Evolutionary conservation across 2,113 vertebrate species (phyloP).

Genomic region (Grammomys dolichurus): DNA sequence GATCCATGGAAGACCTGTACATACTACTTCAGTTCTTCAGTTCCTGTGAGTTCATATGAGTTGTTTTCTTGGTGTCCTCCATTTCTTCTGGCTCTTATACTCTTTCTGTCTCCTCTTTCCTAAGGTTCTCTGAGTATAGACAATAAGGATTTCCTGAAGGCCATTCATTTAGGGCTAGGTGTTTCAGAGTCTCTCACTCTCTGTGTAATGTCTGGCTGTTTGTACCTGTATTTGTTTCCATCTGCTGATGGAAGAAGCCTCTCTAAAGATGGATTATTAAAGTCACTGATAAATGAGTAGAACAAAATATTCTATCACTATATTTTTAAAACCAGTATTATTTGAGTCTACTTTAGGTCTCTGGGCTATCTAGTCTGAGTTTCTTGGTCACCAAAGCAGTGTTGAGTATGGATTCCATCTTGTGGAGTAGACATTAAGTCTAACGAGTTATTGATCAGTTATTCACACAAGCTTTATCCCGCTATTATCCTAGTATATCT

Average conservation of each 20-base stretch:
- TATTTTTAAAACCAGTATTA: background rate
- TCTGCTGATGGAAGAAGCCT: background rate
- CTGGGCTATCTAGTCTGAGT: background rate
- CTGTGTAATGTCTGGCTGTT: background rate
- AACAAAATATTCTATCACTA: background rate
- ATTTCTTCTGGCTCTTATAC: background rate
- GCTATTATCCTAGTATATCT: background rate
- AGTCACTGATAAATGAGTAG: background rate
- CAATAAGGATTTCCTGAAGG: fast-evolving
- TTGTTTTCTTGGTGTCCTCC: background rate
- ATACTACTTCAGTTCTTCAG: too few relatives aligned
- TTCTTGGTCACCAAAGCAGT: background rate
- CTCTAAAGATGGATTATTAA: background rate
- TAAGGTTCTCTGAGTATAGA: background rate
- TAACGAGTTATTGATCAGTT: too few relatives aligned
- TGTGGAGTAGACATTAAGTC: background rate
- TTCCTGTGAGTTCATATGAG: background rate
- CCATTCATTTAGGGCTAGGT: background rate
- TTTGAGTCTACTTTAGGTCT: background rate
- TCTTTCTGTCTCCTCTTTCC: background rate
- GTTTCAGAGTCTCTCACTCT: background rate
- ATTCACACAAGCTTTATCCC: background rate
- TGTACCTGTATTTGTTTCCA: background rate
- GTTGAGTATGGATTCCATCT: background rate
- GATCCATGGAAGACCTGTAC: too few relatives aligned